A percentile compares a stretch with the other conserved stretches of the same genome.
Evolutionary conservation across 35 echinoderm and acorn worm genomes (phyloP).

Genomic region (Patiria miniata): DNA sequence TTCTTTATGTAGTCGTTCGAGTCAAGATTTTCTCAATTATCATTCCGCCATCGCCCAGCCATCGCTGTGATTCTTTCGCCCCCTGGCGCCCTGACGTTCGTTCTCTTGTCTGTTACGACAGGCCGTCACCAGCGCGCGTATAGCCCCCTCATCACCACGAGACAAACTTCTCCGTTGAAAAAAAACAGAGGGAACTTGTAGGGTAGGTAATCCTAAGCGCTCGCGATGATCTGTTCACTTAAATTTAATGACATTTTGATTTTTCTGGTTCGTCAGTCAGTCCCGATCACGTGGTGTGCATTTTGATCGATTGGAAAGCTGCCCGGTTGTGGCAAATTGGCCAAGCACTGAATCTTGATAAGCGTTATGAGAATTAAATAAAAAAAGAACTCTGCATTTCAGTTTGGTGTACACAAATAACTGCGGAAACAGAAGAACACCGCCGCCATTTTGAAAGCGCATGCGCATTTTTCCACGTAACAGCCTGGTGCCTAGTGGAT

Average conservation of each 20-base stretch:
- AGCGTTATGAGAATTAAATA: background rate
- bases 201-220: background rate
- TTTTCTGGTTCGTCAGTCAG: conserved; percentile 9
- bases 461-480: too few species aligned
- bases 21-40: too few species aligned
- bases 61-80: background rate
- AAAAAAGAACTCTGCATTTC: too few species aligned
- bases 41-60: background rate
- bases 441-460: too few species aligned
- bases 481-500: too few species aligned
- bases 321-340: background rate
- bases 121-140: background rate
- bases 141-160: background rate
- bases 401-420: too few species aligned
- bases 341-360: background rate
- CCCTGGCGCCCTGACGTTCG: conserved; percentile 18
- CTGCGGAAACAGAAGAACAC: too few species aligned
- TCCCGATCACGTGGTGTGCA: background rate
- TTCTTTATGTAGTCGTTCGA: too few species aligned
- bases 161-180: background rate
- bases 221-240: conserved; percentile 6
- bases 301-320: background rate
- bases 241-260: conserved; percentile 27
- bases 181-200: background rate
- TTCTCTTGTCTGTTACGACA: conserved; percentile 6